Percentiles rank a stretch among this genome's conserved stretches.
phyloP scores from a whole-genome alignment of 2,888 invertebrate species.

The Parasteatoda lunata region DNA sequence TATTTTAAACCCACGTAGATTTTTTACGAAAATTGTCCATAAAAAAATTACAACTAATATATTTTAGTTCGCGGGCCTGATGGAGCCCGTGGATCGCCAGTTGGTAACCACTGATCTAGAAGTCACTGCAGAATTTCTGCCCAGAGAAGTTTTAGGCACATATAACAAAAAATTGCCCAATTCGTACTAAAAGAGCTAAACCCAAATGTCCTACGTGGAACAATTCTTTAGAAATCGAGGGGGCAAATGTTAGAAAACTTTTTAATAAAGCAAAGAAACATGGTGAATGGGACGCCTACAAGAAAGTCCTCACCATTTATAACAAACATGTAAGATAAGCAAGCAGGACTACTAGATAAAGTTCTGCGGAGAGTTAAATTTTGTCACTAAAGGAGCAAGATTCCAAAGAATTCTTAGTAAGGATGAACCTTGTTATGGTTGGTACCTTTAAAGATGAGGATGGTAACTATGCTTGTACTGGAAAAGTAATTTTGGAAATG shows the following conservation, averaged over 20 bases:
- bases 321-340: neutral
- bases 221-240: neutral
- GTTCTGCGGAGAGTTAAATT: too few species aligned
- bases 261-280: neutral
- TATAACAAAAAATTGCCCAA: neutral
- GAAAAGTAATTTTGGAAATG: neutral
- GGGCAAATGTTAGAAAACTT: neutral
- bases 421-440: too few species aligned
- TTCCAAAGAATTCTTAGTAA: neutral
- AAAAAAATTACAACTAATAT: too few species aligned
- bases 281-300: neutral
- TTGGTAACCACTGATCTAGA: too few species aligned
- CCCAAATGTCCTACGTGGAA: neutral
- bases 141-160: neutral
- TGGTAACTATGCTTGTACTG: neutral
- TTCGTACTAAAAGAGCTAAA: neutral
- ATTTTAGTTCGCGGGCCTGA: too few species aligned
- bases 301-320: too few species aligned
- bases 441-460: neutral
- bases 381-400: neutral
- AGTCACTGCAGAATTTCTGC: neutral
- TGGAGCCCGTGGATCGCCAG: too few species aligned
- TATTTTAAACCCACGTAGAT: too few species aligned
- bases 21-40: too few species aligned
- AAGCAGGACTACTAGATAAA: neutral